A percentile compares a stretch with the other conserved stretches of the same genome.
Conservation (phyloP, 2,888 invertebrate genomes). For the Temnothorax rugatulus region DNA sequence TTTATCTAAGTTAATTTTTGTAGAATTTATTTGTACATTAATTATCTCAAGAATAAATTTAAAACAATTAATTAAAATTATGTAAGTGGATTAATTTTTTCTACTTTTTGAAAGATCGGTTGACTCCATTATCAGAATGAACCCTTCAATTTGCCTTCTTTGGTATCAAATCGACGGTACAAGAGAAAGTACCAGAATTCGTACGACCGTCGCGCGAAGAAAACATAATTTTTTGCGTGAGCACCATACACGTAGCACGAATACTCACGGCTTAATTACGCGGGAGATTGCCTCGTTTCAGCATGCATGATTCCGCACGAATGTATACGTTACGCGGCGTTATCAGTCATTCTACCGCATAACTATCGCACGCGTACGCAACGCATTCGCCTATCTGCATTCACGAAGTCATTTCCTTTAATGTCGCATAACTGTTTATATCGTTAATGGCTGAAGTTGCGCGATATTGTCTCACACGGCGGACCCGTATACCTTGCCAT, state of each 20-base stretch:
- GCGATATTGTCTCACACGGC: conserved; percentile 38
- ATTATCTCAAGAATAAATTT: neutral
- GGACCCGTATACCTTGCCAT: conserved; percentile 3
- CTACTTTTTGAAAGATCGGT: neutral
- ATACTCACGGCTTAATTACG: conserved; percentile 31
- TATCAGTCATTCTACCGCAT: conserved; percentile 60
- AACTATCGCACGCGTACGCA: conserved; percentile 53
- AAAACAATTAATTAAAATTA: neutral
- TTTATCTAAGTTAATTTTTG: neutral
- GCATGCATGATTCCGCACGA: conserved; percentile 53
- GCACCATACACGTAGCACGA: neutral
- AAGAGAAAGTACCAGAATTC: neutral
- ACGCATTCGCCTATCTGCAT: conserved; percentile 6
- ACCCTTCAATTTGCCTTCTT: neutral
- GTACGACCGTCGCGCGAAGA: neutral
- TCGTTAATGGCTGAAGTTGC: conserved; percentile 36
- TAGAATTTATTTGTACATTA: neutral
- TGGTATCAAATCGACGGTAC: neutral
- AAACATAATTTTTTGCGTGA: conserved; percentile 33
- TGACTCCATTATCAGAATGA: neutral
- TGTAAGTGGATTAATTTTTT: neutral
- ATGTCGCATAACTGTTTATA: conserved; percentile 57
- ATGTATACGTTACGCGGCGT: conserved; percentile 48
- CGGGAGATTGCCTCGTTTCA: conserved; percentile 51
- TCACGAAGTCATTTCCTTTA: conserved; percentile 43